Evolutionary conservation across 35 echinoderm and acorn worm species (phyloP).

Genomic region (Lytechinus variegatus): DNA sequence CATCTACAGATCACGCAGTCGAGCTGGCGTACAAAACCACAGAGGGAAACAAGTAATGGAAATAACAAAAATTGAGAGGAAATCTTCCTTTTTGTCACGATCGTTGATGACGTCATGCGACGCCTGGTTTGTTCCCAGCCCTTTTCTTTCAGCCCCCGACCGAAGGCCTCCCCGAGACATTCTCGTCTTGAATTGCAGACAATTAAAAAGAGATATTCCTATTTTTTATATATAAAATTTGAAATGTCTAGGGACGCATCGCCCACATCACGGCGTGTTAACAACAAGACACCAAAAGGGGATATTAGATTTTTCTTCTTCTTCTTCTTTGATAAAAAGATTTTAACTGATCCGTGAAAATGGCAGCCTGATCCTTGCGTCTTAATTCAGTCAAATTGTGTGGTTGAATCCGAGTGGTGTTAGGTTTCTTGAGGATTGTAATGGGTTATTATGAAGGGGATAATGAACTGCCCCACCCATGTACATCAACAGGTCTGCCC

Average conservation of each 20-base stretch:
- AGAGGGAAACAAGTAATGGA: not conserved
- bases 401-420: not conserved
- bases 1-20: not conserved
- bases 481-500: not conserved
- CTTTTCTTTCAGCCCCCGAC: not conserved
- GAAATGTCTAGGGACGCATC: not conserved
- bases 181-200: not conserved
- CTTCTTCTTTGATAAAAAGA: too few relatives aligned
- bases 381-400: constrained; percentile 5
- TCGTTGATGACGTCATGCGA: not conserved
- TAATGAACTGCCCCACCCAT: not conserved
- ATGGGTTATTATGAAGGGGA: not conserved
- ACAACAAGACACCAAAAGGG: not conserved
- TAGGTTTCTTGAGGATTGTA: not conserved
- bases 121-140: not conserved
- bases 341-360: not conserved
- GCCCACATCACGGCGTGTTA: not conserved
- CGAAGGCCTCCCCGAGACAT: not conserved
- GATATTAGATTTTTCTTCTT: not conserved
- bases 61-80: not conserved
- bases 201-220: not conserved
- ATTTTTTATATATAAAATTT: not conserved
- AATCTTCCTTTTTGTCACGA: constrained; percentile 7
- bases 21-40: constrained; percentile 1
- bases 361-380: not conserved